Conservation (phyloP, 2,888 invertebrate genomes). For the Yponomeuta malinellus region DNA sequence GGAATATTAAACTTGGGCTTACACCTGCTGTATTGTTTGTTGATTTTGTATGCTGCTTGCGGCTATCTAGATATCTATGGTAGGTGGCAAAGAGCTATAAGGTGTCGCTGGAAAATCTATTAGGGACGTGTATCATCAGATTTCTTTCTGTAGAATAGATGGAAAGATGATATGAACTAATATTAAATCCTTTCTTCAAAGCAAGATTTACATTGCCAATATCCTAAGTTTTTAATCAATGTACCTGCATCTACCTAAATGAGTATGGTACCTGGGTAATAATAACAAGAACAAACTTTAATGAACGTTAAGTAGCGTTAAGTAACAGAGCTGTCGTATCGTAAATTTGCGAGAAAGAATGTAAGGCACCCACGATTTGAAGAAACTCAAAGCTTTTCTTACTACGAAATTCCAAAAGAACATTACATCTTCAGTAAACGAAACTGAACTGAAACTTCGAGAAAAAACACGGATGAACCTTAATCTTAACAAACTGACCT, state of each 20-base stretch:
- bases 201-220: no score
- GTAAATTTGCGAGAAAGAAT: conserved; percentile 1
- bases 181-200: no score
- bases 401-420: not conserved
- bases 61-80: not conserved
- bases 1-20: not conserved
- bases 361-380: not conserved
- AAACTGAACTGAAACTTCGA: no score
- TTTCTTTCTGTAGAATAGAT: no score
- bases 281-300: not conserved
- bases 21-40: conserved; percentile 8
- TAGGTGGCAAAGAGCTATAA: not conserved
- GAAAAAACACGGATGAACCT: no score
- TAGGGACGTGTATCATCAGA: not conserved
- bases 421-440: not conserved
- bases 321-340: not conserved
- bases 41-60: not conserved
- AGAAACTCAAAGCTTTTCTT: not conserved
- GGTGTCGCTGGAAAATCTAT: not conserved
- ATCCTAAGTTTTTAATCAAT: no score
- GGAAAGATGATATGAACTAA: no score
- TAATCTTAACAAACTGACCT: conserved; percentile 1
- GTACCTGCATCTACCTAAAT: no score
- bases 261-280: not conserved
- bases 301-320: not conserved